Evolutionary conservation across 2,113 vertebrate genomes (phyloP), one percentile per base, ranked within the genome.

Genomic region (Ursus arctos): DNA sequence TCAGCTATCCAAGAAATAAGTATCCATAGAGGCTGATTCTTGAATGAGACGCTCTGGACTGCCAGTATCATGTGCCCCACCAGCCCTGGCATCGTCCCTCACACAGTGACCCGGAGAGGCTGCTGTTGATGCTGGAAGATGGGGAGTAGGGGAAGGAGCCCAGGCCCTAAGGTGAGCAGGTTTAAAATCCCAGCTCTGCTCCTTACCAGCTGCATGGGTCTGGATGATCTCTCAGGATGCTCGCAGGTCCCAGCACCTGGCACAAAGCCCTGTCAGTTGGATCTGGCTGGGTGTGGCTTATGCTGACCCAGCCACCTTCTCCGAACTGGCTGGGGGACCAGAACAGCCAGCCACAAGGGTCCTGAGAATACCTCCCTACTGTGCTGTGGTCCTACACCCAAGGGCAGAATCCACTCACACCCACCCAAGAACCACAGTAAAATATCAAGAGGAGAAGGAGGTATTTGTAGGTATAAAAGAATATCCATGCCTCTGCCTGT

Each of bases 381-480:
- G 33, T 49, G 13, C 31, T 53, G 2, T 2, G 12, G 13, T 36
- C 61, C 31, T 7, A 61, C n/a, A 40, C 21, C 31, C 24, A 3
- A 13, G 10, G 19, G 6, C 0, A 72, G 61, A 43, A 49, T 21
- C n/a, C 31, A 16, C 16, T 49, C 43, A 26, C 18, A 5, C 31
- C 2, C 3, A 13, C 13, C 31, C 47, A 4, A 33, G 61, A 15
- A 87, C 6, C 31, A 6, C 31, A 0, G 0, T 6, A 16, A 47
- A 13, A 33, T n/a, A 49, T 24, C 21, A 61, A 74, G 28, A 65
- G 13, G 13, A 55, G 65, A 55, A 43, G n/a, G 31, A 55, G 61
- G 3, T 8, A 6, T 12, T 43, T 31, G 18, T 9, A 13, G 18
- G 36, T 3, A 69, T 28, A 24, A 13, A 69, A 36, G 14, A 16